These are phyloP conservation scores for Lagenorhynchus albirostris DNA, from an alignment of 2,113 vertebrate species.

Conservation along the genomic window DNA sequence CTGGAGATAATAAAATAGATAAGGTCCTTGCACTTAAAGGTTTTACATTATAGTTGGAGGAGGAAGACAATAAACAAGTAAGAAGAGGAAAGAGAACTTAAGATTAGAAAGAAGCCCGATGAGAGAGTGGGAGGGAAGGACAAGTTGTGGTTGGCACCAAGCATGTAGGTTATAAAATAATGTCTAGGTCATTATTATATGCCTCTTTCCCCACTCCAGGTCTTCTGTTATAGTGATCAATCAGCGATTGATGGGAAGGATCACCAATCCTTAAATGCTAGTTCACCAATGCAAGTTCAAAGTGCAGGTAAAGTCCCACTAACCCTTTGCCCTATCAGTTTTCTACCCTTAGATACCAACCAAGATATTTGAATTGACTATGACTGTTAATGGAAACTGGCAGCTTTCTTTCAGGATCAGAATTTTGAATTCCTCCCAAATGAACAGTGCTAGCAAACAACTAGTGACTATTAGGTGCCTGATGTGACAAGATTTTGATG, in stretches of 20 bases:
- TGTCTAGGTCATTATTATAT: rapidly evolving
- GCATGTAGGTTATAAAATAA: background rate
- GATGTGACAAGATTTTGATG: slow-evolving; percentile 74
- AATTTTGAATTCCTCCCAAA: slow-evolving; percentile 52
- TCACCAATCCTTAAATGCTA: background rate
- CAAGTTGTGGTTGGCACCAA: rapidly evolving
- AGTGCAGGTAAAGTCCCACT: no score
- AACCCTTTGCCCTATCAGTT: background rate
- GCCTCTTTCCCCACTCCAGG: background rate
- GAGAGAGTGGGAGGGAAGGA: background rate
- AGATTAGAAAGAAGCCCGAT: background rate
- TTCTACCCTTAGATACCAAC: background rate
- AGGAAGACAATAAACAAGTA: background rate
- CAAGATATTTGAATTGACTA: background rate
- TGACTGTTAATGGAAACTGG: slow-evolving; percentile 39
- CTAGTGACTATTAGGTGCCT: slow-evolving; percentile 65
- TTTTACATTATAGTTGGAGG: background rate
- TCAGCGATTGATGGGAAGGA: background rate
- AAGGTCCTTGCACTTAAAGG: no score
- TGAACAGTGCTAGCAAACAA: slow-evolving; percentile 72
- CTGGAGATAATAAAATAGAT: background rate
- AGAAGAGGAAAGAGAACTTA: background rate
- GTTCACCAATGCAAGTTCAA: background rate
- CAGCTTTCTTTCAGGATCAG: slow-evolving; percentile 58
- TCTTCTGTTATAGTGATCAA: background rate